Conservation (phyloP, 2,888 invertebrate genomes). For the Dolichopus griseipennis region DNA sequence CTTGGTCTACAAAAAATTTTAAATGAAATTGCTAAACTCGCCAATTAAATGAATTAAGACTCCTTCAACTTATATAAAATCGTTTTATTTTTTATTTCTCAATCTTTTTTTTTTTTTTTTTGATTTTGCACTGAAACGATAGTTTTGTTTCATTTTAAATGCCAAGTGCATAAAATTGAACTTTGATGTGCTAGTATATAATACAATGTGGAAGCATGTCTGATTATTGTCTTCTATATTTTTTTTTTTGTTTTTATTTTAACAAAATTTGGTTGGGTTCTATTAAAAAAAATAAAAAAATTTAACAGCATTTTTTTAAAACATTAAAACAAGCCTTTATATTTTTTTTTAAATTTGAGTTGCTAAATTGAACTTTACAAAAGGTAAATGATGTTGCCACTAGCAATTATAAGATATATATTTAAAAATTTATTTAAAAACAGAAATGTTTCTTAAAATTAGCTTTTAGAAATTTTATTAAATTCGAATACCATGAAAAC, state of each 20-base stretch:
- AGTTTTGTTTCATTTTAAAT: neutral
- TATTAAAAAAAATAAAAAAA: neutral
- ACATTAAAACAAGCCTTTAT: too few relatives aligned
- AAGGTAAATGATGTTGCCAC: too few relatives aligned
- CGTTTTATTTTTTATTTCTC: neutral
- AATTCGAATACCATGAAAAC: too few relatives aligned
- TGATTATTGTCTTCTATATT: neutral
- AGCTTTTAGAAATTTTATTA: too few relatives aligned
- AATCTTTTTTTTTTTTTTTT: neutral
- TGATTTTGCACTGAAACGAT: neutral
- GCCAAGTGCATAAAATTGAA: conserved; percentile 1
- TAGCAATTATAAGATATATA: too few relatives aligned
- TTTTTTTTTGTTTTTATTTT: neutral
- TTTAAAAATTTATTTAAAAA: too few relatives aligned
- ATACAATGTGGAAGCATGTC: neutral
- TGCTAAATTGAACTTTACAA: too few relatives aligned
- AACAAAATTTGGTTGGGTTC: neutral
- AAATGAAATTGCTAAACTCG: neutral
- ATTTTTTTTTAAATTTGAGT: too few relatives aligned
- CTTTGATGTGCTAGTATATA: neutral
- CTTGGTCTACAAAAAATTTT: neutral
- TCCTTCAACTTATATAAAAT: neutral
- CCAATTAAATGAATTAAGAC: conserved; percentile 4
- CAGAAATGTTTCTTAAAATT: too few relatives aligned
- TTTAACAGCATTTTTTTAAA: neutral